Conservation (phyloP, 2,113 vertebrate species). For the Hemiprocne comata region DNA sequence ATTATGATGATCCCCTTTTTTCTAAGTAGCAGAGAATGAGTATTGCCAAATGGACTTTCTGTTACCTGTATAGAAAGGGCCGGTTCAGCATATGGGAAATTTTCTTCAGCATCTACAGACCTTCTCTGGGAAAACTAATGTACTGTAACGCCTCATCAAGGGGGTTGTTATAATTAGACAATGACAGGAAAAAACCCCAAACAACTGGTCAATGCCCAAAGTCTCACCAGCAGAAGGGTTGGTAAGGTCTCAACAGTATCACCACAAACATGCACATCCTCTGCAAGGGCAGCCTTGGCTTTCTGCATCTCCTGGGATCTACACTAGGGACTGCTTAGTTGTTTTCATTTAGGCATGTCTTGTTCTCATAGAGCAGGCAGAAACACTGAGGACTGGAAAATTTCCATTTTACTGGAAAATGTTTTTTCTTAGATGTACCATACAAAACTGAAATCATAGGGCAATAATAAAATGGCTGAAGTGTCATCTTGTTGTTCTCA, state of each 20-base stretch:
- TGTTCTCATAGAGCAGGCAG: not conserved
- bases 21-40: not conserved
- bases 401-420: not conserved
- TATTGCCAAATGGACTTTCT: not conserved
- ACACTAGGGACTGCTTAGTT: not conserved
- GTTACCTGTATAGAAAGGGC: not conserved
- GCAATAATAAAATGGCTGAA: not conserved
- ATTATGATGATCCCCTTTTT: not conserved
- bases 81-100: not conserved
- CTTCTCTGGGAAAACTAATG: not conserved
- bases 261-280: not conserved
- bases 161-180: not conserved
- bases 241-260: not conserved
- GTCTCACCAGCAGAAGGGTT: not conserved
- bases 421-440: not conserved
- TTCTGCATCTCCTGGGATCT: not conserved
- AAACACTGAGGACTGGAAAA: not conserved
- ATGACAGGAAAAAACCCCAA: not conserved
- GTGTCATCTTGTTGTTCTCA: not conserved
- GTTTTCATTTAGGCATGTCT: not conserved
- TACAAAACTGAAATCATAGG: not conserved
- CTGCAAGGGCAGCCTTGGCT: not conserved
- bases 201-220: not conserved
- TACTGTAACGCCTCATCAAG: not conserved
- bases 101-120: not conserved